Evolutionary conservation across 2,888 invertebrate species (phyloP).

Genomic region (Drosophila borealis): DNA sequence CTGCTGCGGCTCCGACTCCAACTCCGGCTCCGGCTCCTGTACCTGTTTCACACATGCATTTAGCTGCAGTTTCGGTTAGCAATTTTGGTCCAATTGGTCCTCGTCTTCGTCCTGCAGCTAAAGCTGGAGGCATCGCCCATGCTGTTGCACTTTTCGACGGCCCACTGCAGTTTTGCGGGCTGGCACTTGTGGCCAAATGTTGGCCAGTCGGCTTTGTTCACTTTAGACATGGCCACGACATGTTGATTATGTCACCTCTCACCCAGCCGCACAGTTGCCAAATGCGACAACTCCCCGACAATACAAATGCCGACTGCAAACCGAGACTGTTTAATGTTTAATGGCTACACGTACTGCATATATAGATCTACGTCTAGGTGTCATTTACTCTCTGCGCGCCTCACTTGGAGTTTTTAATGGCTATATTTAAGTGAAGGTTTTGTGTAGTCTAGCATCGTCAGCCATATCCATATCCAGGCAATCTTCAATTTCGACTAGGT

Average conservation of each 20-base stretch:
- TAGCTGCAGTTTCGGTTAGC: conserved; percentile 39
- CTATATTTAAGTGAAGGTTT: too few relatives aligned
- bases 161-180: conserved; percentile 80
- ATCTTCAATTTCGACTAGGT: too few relatives aligned
- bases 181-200: conserved; percentile 85
- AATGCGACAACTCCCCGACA: conserved; percentile 12
- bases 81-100: conserved; percentile 40
- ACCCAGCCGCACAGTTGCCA: conserved; percentile 9
- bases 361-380: too few relatives aligned
- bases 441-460: too few relatives aligned
- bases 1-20: neutral
- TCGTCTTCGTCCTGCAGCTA: neutral
- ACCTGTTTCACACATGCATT: conserved; percentile 3
- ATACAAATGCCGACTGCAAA: neutral
- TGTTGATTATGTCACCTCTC: conserved; percentile 69
- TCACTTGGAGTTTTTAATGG: too few relatives aligned
- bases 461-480: too few relatives aligned
- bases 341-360: too few relatives aligned
- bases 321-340: conserved; percentile 5
- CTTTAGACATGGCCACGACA: conserved; percentile 73
- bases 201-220: conserved; percentile 77
- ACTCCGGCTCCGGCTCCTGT: neutral
- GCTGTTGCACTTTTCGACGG: conserved; percentile 66
- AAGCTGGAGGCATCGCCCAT: neutral
- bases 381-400: too few relatives aligned